A percentile compares a stretch with the other conserved stretches of the same genome.
These are phyloP conservation scores for Cololabis saira DNA, from an alignment of 2,113 vertebrate species.

Conservation along the genomic window DNA sequence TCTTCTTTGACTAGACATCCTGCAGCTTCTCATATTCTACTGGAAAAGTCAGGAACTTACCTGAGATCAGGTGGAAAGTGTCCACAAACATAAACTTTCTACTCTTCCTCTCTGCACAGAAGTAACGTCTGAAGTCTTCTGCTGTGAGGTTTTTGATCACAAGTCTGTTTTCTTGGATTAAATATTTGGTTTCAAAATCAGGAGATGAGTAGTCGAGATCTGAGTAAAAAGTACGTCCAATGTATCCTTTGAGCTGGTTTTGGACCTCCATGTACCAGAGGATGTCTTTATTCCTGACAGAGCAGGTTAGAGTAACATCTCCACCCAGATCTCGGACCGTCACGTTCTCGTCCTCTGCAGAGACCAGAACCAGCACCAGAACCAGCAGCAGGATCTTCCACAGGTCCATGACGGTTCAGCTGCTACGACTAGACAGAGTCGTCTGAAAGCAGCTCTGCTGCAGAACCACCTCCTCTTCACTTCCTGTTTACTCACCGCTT, in stretches of 20 bases:
- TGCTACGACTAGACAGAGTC: not conserved
- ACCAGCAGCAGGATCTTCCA: slow-evolving; percentile 10
- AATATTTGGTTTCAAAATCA: not conserved
- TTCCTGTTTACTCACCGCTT: not conserved
- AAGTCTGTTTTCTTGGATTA: not conserved
- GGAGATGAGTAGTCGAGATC: not conserved
- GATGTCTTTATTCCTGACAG: rapidly evolving
- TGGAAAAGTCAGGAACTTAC: not conserved
- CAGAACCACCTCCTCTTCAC: not conserved
- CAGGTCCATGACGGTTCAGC: not conserved
- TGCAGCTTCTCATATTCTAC: not conserved
- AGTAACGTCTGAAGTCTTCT: not conserved
- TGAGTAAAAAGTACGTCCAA: not conserved
- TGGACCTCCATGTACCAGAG: slow-evolving; percentile 8
- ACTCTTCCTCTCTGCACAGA: not conserved
- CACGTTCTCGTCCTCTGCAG: rapidly evolving
- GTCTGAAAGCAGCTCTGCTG: not conserved
- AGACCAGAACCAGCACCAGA: rapidly evolving
- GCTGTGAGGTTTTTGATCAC: not conserved
- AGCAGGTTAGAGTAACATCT: slow-evolving; percentile 10
- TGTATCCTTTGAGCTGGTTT: not conserved
- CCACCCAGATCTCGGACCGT: not conserved
- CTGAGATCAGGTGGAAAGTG: not conserved
- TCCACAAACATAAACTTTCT: not conserved
- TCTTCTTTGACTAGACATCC: too few species aligned